Conservation (phyloP, 2,797 vertebrate species). For the Melanotaenia trifasciata region DNA sequence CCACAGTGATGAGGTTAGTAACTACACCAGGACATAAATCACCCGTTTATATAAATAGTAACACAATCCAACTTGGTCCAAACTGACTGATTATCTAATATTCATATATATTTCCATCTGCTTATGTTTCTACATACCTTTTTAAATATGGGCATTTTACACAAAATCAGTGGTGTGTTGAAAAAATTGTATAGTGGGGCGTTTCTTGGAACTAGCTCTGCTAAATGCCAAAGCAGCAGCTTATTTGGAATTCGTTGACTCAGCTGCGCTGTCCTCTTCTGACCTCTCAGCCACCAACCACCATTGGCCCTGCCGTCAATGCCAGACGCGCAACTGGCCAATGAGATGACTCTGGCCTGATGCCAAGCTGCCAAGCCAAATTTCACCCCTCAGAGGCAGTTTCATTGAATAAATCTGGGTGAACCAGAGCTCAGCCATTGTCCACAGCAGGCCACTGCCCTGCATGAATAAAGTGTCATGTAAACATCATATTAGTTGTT, state of each 20-base stretch:
- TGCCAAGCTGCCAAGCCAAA: constrained; percentile 69
- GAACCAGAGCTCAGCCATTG: constrained; percentile 52
- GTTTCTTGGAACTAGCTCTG: neutral
- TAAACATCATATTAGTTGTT: constrained; percentile 41
- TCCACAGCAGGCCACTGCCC: constrained; percentile 51
- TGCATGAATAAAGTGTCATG: constrained; percentile 40
- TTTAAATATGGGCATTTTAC: neutral
- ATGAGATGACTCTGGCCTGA: constrained; percentile 58
- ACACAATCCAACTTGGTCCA: neutral
- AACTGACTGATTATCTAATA: neutral
- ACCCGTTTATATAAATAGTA: neutral
- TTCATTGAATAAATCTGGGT: constrained; percentile 65
- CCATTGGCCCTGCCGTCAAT: constrained; percentile 48
- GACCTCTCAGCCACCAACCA: constrained; percentile 50
- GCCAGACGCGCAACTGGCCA: constrained; percentile 55
- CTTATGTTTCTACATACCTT: neutral
- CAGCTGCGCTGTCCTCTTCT: constrained; percentile 33
- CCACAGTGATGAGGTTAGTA: constrained; percentile 93
- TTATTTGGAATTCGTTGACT: constrained; percentile 31
- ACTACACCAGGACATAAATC: neutral
- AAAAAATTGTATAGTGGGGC: neutral
- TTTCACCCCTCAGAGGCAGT: constrained; percentile 68
- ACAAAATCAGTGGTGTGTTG: neutral
- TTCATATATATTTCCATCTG: neutral
- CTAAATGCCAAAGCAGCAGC: constrained; percentile 12